Conservation (phyloP, 2,797 vertebrate species). For the Typhlichthys eigenmanni region DNA sequence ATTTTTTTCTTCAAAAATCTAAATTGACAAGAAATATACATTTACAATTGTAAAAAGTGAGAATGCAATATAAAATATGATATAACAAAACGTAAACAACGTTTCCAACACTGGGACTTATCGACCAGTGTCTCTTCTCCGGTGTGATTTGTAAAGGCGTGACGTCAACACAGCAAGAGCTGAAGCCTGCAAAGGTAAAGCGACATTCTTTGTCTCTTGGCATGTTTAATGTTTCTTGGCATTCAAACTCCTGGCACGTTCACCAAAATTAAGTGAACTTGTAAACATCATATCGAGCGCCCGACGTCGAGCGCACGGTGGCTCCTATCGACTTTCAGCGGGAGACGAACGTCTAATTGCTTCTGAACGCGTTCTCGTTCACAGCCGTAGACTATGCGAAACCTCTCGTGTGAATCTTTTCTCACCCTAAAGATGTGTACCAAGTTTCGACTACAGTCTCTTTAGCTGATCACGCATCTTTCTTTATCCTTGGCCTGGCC, state of each 20-base stretch:
- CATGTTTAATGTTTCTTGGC: conserved; percentile 5
- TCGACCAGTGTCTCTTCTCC: conserved; percentile 20
- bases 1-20: conserved; percentile 52
- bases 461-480: conserved; percentile 91
- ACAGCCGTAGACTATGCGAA: conserved; percentile 4
- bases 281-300: conserved; percentile 15
- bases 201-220: conserved; percentile 58
- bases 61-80: conserved; percentile 57
- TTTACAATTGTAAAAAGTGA: conserved; percentile 64
- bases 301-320: conserved; percentile 28
- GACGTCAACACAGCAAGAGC: conserved; percentile 57
- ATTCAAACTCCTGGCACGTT: conserved; percentile 27
- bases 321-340: background rate
- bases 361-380: conserved; percentile 22
- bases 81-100: conserved; percentile 73
- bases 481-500: conserved; percentile 89
- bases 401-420: conserved; percentile 2
- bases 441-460: rapidly evolving
- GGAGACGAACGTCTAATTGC: conserved; percentile 2
- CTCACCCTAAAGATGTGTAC: conserved; percentile 15
- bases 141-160: conserved; percentile 45
- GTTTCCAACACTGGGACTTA: conserved; percentile 28
- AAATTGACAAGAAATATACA: conserved; percentile 76
- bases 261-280: conserved; percentile 37
- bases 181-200: conserved; percentile 63